Conservation (phyloP, 2,113 vertebrate species). For the Zosterops lateralis region DNA sequence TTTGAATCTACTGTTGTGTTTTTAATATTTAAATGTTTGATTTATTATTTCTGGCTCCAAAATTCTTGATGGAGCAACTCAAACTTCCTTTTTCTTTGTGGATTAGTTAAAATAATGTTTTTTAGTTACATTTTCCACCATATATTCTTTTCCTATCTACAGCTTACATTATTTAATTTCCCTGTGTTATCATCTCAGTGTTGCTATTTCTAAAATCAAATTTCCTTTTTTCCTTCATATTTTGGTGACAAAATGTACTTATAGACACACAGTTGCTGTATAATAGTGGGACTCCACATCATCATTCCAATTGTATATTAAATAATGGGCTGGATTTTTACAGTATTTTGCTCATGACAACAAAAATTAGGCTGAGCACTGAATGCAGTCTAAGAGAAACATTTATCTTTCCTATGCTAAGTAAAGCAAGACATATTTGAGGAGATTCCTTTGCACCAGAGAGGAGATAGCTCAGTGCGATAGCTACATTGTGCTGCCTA, state of each 20-base stretch:
- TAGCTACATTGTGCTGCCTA: neutral
- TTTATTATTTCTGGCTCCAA: neutral
- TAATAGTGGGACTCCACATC: neutral
- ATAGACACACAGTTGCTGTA: neutral
- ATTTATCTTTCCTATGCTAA: slow-evolving; percentile 13
- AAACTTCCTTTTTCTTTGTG: neutral
- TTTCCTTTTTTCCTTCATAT: slow-evolving; percentile 12
- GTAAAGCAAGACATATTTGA: neutral
- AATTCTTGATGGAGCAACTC: neutral
- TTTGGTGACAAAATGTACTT: neutral
- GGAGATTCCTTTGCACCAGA: neutral
- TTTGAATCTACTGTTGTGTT: neutral
- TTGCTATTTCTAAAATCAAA: slow-evolving; percentile 6
- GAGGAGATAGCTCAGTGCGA: neutral
- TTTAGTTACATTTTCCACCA: neutral
- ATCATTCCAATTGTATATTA: neutral
- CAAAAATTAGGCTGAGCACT: neutral
- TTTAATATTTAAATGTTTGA: neutral
- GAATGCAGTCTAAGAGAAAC: neutral
- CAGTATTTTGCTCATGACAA: neutral
- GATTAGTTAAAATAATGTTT: neutral
- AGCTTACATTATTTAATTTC: neutral
- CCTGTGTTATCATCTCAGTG: neutral
- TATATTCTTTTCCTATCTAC: neutral
- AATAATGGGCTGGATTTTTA: neutral